phyloP scores from a whole-genome alignment of 2,888 invertebrate species.

The Meghimatium bilineatum region DNA sequence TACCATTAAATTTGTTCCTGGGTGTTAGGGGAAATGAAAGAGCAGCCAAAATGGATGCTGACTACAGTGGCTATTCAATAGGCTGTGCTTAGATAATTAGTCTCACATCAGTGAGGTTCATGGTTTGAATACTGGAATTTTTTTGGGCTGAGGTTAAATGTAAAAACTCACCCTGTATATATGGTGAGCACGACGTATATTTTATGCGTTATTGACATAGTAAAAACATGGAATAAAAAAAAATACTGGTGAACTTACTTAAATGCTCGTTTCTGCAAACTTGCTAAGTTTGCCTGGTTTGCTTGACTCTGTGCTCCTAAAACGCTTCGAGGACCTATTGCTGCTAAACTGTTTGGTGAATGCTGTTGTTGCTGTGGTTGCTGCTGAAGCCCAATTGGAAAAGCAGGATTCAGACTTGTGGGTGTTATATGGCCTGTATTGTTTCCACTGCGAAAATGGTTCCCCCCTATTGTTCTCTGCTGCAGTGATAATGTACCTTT shows the following conservation, averaged over 20 bases:
- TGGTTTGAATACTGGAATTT: too few species aligned
- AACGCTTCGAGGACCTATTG: conserved; percentile 68
- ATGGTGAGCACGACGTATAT: too few species aligned
- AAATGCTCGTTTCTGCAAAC: conserved; percentile 65
- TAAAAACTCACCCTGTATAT: too few species aligned
- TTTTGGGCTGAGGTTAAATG: too few species aligned
- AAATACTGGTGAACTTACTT: conserved; percentile 51
- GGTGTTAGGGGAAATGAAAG: too few species aligned
- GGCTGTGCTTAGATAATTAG: too few species aligned
- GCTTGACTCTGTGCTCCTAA: conserved; percentile 60
- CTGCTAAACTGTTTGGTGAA: conserved; percentile 75
- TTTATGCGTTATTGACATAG: too few species aligned
- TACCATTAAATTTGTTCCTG: too few species aligned
- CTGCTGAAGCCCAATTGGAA: conserved; percentile 66
- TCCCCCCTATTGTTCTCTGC: conserved; percentile 56
- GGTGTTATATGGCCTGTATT: conserved; percentile 65
- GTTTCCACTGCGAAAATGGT: conserved; percentile 62
- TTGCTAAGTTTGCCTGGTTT: conserved; percentile 60
- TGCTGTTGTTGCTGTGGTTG: conserved; percentile 71
- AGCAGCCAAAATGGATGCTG: too few species aligned
- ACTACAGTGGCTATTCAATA: too few species aligned
- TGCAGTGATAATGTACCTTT: conserved; percentile 54
- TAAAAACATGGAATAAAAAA: background rate
- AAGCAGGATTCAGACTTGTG: conserved; percentile 70
- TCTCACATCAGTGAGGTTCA: too few species aligned